Conservation (phyloP, 2,113 vertebrate species). For the Oostethus manadensis region DNA sequence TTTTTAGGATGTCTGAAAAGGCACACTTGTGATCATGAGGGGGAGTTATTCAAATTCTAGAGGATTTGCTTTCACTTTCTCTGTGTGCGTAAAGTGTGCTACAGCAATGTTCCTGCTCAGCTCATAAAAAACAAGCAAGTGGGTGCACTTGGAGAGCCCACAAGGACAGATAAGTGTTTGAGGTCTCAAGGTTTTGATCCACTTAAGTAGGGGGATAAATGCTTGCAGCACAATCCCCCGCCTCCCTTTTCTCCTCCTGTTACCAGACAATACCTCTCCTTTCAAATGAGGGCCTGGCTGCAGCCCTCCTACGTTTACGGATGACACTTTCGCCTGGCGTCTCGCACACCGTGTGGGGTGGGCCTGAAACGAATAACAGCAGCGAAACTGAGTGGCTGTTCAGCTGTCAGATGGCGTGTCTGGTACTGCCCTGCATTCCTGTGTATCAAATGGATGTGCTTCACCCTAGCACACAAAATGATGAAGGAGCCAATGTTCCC, state of each 20-base stretch:
- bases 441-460: constrained; percentile 35
- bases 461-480: constrained; percentile 16
- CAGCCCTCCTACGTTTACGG: constrained; percentile 30
- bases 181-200: constrained; percentile 31
- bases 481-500: constrained; percentile 12
- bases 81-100: constrained; percentile 32
- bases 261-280: constrained; percentile 32
- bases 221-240: not conserved
- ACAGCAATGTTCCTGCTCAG: constrained; percentile 31
- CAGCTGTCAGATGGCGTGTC: constrained; percentile 28
- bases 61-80: constrained; percentile 39
- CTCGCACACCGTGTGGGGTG: constrained; percentile 9
- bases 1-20: constrained; percentile 59
- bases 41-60: constrained; percentile 45
- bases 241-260: too few relatives aligned
- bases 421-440: constrained; percentile 19
- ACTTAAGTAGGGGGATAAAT: constrained; percentile 29
- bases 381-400: constrained; percentile 29
- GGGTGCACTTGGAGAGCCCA: constrained; percentile 17
- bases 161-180: constrained; percentile 29
- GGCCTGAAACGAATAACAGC: constrained; percentile 34
- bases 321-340: constrained; percentile 31
- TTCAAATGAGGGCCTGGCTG: constrained; percentile 25
- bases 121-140: constrained; percentile 10
- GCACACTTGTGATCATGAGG: constrained; percentile 51